Percentiles rank a stretch among this genome's conserved stretches.
Conservation (phyloP, 92 coral and sea anemone genomes). For the Epizoanthus stellaris region DNA sequence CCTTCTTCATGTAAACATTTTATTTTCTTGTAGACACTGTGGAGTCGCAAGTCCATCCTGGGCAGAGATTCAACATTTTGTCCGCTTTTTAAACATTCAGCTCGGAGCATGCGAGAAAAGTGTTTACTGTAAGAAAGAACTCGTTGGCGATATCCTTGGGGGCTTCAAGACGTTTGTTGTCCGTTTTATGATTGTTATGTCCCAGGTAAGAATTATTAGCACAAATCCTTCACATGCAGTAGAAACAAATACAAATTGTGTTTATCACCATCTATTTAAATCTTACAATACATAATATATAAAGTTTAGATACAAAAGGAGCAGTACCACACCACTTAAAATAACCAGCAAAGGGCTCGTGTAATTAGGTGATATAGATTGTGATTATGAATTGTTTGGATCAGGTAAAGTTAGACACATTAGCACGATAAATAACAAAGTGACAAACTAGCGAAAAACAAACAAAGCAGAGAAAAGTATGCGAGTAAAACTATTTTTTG, state of each 20-base stretch:
- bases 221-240: neutral
- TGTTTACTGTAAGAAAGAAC: conserved; percentile 66
- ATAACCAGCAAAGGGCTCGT: no score
- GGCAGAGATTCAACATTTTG: conserved; percentile 87
- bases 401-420: no score
- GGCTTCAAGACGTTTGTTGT: conserved; percentile 87
- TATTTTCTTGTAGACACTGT: conserved; percentile 67
- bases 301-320: no score
- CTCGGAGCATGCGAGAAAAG: conserved; percentile 81
- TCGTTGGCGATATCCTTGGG: conserved; percentile 73
- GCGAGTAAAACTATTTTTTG: no score
- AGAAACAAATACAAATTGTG: neutral
- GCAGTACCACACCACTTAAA: no score
- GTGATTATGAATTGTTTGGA: no score
- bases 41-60: conserved; percentile 87
- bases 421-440: no score
- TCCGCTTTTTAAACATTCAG: conserved; percentile 83
- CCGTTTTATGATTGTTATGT: conserved; percentile 84
- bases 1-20: neutral
- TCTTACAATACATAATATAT: no score
- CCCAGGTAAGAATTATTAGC: conserved; percentile 61
- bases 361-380: no score
- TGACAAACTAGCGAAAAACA: no score
- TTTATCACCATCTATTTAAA: no score
- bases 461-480: no score